Base-by-base conservation (phyloP, 35 echinoderm and acorn worm species). In the Apostichopus japonicus region DNA sequence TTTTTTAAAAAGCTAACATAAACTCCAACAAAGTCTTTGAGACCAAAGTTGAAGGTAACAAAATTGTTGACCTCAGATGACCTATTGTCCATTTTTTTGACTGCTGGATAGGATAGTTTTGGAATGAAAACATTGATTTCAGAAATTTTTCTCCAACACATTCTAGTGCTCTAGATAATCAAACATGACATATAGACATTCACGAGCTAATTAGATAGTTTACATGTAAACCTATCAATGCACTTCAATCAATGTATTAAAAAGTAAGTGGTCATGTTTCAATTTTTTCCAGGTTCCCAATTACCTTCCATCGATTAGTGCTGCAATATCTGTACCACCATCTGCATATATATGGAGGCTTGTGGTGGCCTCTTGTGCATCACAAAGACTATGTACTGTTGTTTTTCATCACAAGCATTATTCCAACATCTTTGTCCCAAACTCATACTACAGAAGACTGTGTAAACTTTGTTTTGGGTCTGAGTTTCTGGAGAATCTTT, bases 281-380 rank as follows among this genome's bases (percentile, higher is more conserved):
- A 16, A 19, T 90, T 52, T 80, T 24, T 65, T 65, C 13, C 94
- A 95, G 94, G 94, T 95, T 9, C 70, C 83, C 24, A 95, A 95
- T 78, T 95, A 95, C 67, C 90, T 95, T 14, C 94, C 94, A 59
- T 92, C 94, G 4, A 95, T 93, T 33, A 95, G 94, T 83, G 94
- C 94, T 67, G 94, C 94, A 24, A 95, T 95, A 56, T 55, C 56
- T 10, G 33, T 59, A 5, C 91, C 94, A 17, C 94, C 94, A 65
- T 95, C 94, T 8, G 56, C 84, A 54, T 95, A 95, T 62, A 56
- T 95, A 77, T 95, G 94, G 94, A 57, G 94, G 56, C 77, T 95
- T 16, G 84, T 88, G 21, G 78, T 95, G 1, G 81, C 73, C 15
- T 7, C 93, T 77, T 88, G 83, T 52, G n/a, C 91, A 56, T 65